Base-by-base conservation (phyloP, 2,113 vertebrate species). In the Prinia subflava region DNA sequence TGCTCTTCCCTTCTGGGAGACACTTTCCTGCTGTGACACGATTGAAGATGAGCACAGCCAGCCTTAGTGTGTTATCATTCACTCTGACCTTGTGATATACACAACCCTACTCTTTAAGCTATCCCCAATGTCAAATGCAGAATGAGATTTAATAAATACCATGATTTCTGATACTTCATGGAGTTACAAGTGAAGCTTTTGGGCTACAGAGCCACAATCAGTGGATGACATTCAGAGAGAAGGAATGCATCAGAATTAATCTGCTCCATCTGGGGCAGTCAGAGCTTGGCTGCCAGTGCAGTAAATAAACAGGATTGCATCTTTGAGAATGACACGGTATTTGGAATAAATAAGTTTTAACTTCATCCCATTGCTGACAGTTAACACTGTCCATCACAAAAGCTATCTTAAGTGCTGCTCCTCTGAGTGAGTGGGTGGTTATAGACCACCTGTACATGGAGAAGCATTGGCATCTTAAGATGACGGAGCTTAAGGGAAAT, bases 231-330 rank as follows among this genome's bases (percentile, higher is more conserved):
- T 67, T 93, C 62, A 73, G 56, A 79, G 65, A 83, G 55, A 71
- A 86, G 52, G 56, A 94, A 92, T 56, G 80, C 68, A 77, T 62
- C 82, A 63, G 15, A 85, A 86, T 88, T 85, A 83, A 86, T 90
- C 71, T 86, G 44, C 76, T 93, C 95, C 85, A 90, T 92, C 92
- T 95, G 93, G 85, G 88, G 31, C 83, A 81, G 44, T n/a, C 64
- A 56, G 64, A 71, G 35, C 83, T 96, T 92, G 80, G 85, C 73
- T 87, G 88, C 71, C 53, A 71, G 85, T 46, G 37, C 70, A 79
- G 53, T 52, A 47, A 76, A 57, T 33, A 80, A 87, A 80, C 31
- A 95, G 75, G 55, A 91, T 78, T 53, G 47, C 15, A 28, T 93
- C 85, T 74, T 83, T 71, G 55, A 59, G 33, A 74, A 69, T 71